These are phyloP conservation scores for Drosophila kanapiae DNA, from an alignment of 1,140 invertebrate genomes.

Conservation along the genomic window DNA sequence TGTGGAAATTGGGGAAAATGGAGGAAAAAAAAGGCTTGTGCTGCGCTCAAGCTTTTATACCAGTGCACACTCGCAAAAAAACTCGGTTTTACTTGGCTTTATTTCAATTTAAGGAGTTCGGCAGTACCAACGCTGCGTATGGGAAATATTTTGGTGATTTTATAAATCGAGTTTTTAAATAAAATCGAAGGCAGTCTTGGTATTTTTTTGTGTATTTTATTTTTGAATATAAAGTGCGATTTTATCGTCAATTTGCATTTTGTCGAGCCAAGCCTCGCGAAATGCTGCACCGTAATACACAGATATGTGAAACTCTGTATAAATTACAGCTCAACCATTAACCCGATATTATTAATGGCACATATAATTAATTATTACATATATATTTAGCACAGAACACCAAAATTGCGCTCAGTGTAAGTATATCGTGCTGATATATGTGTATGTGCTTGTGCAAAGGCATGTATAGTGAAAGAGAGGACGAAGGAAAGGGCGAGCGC, in stretches of 20 bases:
- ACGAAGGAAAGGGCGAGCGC: slow-evolving; percentile 8
- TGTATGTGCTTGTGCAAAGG: background rate
- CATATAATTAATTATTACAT: too few relatives aligned
- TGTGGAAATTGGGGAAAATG: slow-evolving; percentile 11
- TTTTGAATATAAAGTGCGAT: background rate
- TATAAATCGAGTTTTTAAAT: background rate
- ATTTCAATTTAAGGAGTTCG: background rate
- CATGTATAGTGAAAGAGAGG: background rate
- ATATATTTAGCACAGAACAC: too few relatives aligned
- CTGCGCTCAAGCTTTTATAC: slow-evolving; percentile 27
- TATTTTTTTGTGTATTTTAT: background rate
- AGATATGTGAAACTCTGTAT: too few relatives aligned
- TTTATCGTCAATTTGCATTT: background rate
- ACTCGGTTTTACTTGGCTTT: background rate
- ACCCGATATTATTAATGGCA: too few relatives aligned
- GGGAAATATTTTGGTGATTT: background rate
- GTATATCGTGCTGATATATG: slow-evolving; percentile 13
- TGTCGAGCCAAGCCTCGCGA: background rate
- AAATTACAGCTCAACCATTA: too few relatives aligned
- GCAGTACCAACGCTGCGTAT: background rate
- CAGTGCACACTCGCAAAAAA: slow-evolving; percentile 27
- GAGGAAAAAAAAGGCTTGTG: slow-evolving; percentile 40
- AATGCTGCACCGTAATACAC: background rate
- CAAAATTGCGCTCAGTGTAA: slow-evolving; percentile 2
- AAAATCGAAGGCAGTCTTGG: too few relatives aligned